Evolutionary conservation across 2,113 vertebrate species (phyloP).

Genomic region (Microtus richardsoni): DNA sequence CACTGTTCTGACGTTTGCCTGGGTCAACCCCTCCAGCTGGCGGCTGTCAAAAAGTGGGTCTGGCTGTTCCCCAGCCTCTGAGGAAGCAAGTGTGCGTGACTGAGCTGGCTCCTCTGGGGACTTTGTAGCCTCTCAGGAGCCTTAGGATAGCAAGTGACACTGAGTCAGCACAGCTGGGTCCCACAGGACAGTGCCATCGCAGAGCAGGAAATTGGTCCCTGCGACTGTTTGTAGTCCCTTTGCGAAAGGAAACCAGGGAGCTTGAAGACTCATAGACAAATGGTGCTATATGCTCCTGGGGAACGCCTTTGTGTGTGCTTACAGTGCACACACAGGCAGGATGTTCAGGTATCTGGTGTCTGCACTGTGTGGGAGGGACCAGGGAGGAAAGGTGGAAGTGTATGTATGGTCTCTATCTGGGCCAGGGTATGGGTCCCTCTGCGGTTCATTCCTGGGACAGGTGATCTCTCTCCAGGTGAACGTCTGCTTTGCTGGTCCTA

Average conservation of each 20-base stretch:
- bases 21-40: neutral
- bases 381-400: neutral
- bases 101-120: neutral
- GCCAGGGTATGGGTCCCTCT: neutral
- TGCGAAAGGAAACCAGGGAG: neutral
- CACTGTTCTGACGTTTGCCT: neutral
- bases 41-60: neutral
- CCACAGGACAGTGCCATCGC: fast-evolving
- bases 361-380: neutral
- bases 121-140: neutral
- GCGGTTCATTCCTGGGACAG: neutral
- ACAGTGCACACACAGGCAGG: fast-evolving
- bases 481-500: neutral
- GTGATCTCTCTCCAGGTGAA: neutral
- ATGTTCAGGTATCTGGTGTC: neutral
- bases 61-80: neutral
- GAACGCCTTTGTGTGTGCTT: fast-evolving
- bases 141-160: neutral
- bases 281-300: fast-evolving
- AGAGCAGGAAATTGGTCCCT: neutral
- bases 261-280: neutral
- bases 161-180: neutral
- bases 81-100: neutral
- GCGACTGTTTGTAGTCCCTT: neutral
- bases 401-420: neutral